These are phyloP conservation scores for Mechanitis mazaeus DNA, from an alignment of 2,888 invertebrate genomes.

Conservation along the genomic window DNA sequence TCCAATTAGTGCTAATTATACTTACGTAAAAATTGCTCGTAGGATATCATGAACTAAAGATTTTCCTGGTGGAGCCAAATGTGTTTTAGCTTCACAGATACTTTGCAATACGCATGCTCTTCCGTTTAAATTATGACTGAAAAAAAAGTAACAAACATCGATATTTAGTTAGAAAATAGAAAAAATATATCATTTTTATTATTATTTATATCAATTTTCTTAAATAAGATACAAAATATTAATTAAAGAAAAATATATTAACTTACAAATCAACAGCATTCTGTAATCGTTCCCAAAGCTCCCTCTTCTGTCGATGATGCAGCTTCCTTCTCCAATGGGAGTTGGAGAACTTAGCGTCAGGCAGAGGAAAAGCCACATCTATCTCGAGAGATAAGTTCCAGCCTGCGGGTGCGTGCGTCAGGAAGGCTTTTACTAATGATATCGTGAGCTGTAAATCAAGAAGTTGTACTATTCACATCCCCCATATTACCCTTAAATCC, in stretches of 20 bases:
- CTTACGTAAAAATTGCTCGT: constrained; percentile 79
- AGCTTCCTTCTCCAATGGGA: constrained; percentile 34
- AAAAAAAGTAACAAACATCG: constrained; percentile 26
- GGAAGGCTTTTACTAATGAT: constrained; percentile 75
- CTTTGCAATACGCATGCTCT: constrained; percentile 79
- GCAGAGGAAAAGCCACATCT: constrained; percentile 75
- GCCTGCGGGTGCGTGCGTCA: constrained; percentile 73
- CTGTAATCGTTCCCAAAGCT: constrained; percentile 57
- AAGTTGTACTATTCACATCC: too few species aligned
- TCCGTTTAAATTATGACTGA: constrained; percentile 79
- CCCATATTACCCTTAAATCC: too few species aligned
- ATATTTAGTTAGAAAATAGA: too few species aligned
- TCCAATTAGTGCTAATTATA: constrained; percentile 19
- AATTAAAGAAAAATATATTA: neutral
- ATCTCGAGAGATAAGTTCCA: constrained; percentile 78
- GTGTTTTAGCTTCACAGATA: constrained; percentile 80
- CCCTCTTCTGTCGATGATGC: constrained; percentile 54
- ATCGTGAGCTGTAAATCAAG: constrained; percentile 67
- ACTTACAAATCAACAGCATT: constrained; percentile 50
- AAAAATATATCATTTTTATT: neutral
- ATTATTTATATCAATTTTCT: neutral
- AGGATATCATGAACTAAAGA: constrained; percentile 82
- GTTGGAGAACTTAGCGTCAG: constrained; percentile 56
- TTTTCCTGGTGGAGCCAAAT: constrained; percentile 76
- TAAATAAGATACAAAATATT: neutral